These are phyloP conservation scores for Phyllostomus discolor DNA, from an alignment of 2,113 vertebrate species.

Conservation along the genomic window DNA sequence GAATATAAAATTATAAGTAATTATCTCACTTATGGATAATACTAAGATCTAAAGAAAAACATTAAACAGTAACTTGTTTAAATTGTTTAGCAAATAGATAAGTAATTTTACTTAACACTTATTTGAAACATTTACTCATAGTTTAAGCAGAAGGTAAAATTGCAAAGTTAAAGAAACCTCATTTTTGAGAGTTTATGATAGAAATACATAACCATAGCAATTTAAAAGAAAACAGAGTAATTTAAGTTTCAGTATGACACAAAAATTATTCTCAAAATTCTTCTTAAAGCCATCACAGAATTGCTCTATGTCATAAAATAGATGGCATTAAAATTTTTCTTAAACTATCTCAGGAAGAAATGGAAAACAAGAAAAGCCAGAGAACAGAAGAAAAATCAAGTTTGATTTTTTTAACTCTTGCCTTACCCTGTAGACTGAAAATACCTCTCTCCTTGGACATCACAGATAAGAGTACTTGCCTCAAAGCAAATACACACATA, in stretches of 20 bases:
- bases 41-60: not conserved
- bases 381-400: not conserved
- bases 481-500: not conserved
- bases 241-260: constrained; percentile 60
- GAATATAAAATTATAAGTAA: not conserved
- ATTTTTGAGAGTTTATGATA: constrained; percentile 49
- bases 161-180: not conserved
- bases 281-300: constrained; percentile 58
- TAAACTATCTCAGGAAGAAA: not conserved
- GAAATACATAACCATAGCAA: constrained; percentile 52
- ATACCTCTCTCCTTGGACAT: not conserved
- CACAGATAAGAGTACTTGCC: not conserved
- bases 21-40: not conserved
- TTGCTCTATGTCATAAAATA: constrained; percentile 39
- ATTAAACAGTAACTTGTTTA: not conserved
- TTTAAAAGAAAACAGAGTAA: constrained; percentile 55
- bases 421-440: not conserved
- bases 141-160: constrained; percentile 32
- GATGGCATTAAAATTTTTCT: constrained; percentile 47
- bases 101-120: not conserved
- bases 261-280: constrained; percentile 54
- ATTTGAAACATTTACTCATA: not conserved
- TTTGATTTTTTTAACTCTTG: constrained; percentile 12
- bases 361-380: not conserved
- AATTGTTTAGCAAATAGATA: constrained; percentile 18